These are phyloP conservation scores for Crambe crambe DNA, from an alignment of 37 sponge, comb jelly and placozoan species.

Conservation along the genomic window DNA sequence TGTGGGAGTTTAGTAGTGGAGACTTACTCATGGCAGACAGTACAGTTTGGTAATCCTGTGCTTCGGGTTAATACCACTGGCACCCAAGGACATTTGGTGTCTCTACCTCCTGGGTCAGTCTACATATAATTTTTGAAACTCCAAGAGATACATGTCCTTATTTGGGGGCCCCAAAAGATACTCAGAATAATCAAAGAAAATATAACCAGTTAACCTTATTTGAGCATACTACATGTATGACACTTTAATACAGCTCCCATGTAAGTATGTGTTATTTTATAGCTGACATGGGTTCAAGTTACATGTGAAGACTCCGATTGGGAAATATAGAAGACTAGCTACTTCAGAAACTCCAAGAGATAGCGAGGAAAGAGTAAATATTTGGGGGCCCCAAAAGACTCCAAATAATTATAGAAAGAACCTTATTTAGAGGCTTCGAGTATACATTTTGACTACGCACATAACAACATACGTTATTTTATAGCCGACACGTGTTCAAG, in stretches of 20 bases:
- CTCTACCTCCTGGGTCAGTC: conserved; percentile 65
- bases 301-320: too few relatives aligned
- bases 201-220: too few relatives aligned
- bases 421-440: too few relatives aligned
- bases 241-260: not conserved
- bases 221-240: too few relatives aligned
- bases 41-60: conserved; percentile 22
- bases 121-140: too few relatives aligned
- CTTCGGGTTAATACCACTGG: conserved; percentile 57
- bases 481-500: conserved; percentile 56
- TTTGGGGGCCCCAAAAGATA: not conserved
- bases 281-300: not conserved
- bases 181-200: too few relatives aligned
- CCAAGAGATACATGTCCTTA: not conserved
- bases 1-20: conserved; percentile 50
- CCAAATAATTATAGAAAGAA: too few relatives aligned
- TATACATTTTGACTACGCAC: conserved; percentile 9
- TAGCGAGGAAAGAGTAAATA: too few relatives aligned
- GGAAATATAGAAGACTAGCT: too few relatives aligned
- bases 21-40: conserved; percentile 52
- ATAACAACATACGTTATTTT: not conserved
- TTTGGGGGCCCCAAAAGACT: too few relatives aligned
- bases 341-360: too few relatives aligned
- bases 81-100: conserved; percentile 17
- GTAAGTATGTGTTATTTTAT: too few relatives aligned